Conservation (phyloP, 2,797 vertebrate genomes). For the Leptatherina wallacei region DNA sequence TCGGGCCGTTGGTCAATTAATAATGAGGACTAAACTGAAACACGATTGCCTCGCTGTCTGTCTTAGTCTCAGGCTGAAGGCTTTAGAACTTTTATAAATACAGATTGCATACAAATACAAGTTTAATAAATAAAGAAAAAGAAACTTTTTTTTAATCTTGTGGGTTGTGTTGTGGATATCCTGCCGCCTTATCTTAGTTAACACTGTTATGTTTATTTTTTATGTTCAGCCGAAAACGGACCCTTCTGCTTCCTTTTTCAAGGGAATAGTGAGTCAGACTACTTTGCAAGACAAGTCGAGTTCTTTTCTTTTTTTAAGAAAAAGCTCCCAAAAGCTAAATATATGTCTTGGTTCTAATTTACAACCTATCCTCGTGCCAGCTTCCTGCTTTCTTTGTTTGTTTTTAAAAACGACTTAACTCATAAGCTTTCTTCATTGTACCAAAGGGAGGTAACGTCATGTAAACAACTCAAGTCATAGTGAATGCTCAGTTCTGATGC, state of each 20-base stretch:
- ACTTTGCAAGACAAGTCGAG: background rate
- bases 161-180: conserved; percentile 45
- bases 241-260: background rate
- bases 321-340: background rate
- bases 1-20: conserved; percentile 53
- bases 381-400: too few relatives aligned
- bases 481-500: background rate
- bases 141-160: conserved; percentile 78
- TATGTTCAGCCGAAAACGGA: background rate
- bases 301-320: background rate
- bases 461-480: background rate
- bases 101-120: conserved; percentile 83
- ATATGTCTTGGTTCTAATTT: background rate
- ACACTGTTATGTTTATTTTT: background rate
- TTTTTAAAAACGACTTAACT: background rate
- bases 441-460: background rate
- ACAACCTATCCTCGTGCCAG: background rate
- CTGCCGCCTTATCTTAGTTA: background rate
- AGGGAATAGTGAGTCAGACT: background rate
- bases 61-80: conserved; percentile 80
- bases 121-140: conserved; percentile 83
- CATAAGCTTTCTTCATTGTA: background rate
- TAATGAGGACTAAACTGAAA: conserved; percentile 72
- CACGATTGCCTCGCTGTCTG: conserved; percentile 70
- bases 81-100: conserved; percentile 87